Conservation (phyloP, 2,888 invertebrate genomes). For the Laothoe populi region DNA sequence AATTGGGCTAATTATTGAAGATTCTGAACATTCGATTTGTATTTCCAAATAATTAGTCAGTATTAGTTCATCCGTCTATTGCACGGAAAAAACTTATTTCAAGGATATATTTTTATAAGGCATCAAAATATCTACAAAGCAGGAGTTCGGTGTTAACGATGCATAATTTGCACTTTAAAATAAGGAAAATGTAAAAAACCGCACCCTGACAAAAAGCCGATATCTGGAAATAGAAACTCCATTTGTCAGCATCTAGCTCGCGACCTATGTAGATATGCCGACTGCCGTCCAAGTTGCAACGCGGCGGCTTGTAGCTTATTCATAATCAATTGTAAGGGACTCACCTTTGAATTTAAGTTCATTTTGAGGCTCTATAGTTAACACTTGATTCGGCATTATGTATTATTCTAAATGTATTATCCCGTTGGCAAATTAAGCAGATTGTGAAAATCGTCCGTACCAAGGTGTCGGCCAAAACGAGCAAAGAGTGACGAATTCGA, state of each 20-base stretch:
- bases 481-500: conserved; percentile 68
- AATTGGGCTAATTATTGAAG: neutral
- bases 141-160: neutral
- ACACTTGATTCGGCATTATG: conserved; percentile 89
- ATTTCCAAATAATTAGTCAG: conserved; percentile 6
- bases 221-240: conserved; percentile 84
- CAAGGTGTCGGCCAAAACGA: conserved; percentile 72
- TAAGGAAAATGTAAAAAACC: conserved; percentile 65
- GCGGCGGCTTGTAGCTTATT: conserved; percentile 54
- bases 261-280: conserved; percentile 68
- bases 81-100: neutral
- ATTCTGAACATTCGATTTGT: neutral
- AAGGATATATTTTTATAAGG: conserved; percentile 1
- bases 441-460: conserved; percentile 62
- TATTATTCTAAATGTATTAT: conserved; percentile 80
- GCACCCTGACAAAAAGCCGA: conserved; percentile 81
- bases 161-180: conserved; percentile 18
- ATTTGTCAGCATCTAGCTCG: conserved; percentile 80
- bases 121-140: neutral
- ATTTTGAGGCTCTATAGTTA: conserved; percentile 94
- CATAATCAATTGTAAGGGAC: conserved; percentile 61
- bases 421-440: conserved; percentile 68
- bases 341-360: conserved; percentile 96
- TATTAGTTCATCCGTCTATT: conserved; percentile 8
- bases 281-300: conserved; percentile 66